phyloP scores from a whole-genome alignment of 2,888 invertebrate genomes.

The Acholoe squamosa region DNA sequence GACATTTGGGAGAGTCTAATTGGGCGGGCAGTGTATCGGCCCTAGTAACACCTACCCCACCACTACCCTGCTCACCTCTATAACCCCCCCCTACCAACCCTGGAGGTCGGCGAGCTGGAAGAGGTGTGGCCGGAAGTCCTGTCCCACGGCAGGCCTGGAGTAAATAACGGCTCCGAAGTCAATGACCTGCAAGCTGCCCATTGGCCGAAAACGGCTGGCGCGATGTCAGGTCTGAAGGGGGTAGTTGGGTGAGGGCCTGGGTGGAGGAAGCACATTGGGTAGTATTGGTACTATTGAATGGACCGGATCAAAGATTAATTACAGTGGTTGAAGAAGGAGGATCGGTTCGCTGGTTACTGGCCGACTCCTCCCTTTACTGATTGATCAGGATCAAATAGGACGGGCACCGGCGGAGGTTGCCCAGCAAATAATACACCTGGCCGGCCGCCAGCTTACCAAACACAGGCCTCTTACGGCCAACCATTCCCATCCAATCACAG shows the following conservation, averaged over 20 bases:
- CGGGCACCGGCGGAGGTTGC: neutral
- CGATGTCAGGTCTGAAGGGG: neutral
- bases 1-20: neutral
- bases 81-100: slow-evolving; percentile 4
- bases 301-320: slow-evolving; percentile 58
- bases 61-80: neutral
- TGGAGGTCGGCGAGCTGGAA: slow-evolving; percentile 33
- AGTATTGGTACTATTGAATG: slow-evolving; percentile 15
- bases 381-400: slow-evolving; percentile 30
- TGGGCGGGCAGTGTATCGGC: neutral
- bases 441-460: slow-evolving; percentile 11
- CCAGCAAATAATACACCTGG: slow-evolving; percentile 44
- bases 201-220: slow-evolving; percentile 18
- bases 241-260: neutral
- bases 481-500: slow-evolving; percentile 36
- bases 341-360: neutral
- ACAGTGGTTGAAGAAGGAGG: neutral
- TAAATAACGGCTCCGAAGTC: slow-evolving; percentile 14
- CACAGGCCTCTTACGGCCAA: neutral
- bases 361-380: neutral
- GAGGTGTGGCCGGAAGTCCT: slow-evolving; percentile 43
- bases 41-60: neutral
- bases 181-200: slow-evolving; percentile 14
- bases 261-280: neutral
- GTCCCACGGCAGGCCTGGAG: neutral